Conservation (phyloP, 2,797 vertebrate genomes). For the Phataginus tricuspis region DNA sequence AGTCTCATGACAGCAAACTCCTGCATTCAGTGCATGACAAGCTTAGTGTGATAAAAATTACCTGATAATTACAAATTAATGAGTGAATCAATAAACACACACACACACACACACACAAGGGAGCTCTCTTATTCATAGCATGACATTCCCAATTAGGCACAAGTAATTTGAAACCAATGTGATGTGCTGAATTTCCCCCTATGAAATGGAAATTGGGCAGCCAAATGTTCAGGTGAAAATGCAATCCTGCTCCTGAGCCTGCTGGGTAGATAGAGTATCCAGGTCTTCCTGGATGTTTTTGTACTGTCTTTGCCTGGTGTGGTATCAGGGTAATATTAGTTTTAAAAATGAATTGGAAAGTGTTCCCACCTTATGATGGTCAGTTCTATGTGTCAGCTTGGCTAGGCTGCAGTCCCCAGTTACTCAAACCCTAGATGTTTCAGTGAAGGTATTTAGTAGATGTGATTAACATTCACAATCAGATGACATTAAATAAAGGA, state of each 20-base stretch:
- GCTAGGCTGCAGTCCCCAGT: background rate
- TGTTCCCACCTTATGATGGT: background rate
- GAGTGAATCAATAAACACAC: background rate
- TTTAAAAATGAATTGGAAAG: background rate
- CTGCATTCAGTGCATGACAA: background rate
- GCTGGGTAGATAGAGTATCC: background rate
- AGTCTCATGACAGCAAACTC: background rate
- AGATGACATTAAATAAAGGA: background rate
- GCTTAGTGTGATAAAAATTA: background rate
- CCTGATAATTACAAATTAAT: background rate
- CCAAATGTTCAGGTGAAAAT: background rate
- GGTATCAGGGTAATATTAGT: background rate
- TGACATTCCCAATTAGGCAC: background rate
- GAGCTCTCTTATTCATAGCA: background rate
- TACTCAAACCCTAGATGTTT: background rate
- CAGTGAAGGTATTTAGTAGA: background rate
- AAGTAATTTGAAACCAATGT: background rate
- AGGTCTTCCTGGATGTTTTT: background rate
- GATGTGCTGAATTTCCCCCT: background rate
- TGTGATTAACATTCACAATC: background rate
- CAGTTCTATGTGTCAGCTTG: background rate
- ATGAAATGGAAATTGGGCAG: background rate
- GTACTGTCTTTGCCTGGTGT: background rate
- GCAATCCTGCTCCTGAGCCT: background rate
- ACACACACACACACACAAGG: background rate